Conservation (phyloP, 2,888 invertebrate genomes). For the Syritta pipiens region DNA sequence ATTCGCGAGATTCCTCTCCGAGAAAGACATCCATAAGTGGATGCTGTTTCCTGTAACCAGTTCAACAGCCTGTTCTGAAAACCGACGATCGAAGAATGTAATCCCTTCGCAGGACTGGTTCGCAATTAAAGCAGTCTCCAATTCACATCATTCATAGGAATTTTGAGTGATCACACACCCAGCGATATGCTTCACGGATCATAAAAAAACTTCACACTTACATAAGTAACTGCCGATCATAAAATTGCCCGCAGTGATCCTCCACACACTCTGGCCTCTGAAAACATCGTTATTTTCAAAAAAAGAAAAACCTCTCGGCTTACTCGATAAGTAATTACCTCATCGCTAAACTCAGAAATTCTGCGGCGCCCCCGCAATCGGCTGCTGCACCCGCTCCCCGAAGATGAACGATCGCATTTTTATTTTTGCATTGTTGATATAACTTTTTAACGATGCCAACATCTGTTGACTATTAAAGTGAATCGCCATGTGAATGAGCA, state of each 20-base stretch:
- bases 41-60: too few species aligned
- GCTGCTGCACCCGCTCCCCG: neutral
- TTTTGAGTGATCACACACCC: too few species aligned
- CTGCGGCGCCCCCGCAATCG: constrained; percentile 4
- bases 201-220: constrained; percentile 4
- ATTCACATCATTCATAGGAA: too few species aligned
- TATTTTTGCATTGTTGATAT: constrained; percentile 28
- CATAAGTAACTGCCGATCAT: neutral
- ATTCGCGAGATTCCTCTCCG: too few species aligned
- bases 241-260: neutral
- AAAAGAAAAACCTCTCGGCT: neutral
- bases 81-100: too few species aligned
- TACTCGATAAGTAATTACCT: constrained; percentile 23
- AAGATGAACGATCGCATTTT: constrained; percentile 1
- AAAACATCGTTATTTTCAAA: constrained; percentile 1
- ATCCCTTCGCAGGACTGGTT: too few species aligned
- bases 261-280: neutral
- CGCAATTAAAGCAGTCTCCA: too few species aligned
- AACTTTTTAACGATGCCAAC: constrained; percentile 20
- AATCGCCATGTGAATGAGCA: constrained; percentile 2
- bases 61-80: too few species aligned
- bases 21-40: too few species aligned
- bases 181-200: too few species aligned
- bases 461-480: constrained; percentile 44
- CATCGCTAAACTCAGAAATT: constrained; percentile 33